Evolutionary conservation across 2,888 invertebrate species (phyloP), one percentile per base, ranked within the genome.

Genomic region (Leptopilina myrica): DNA sequence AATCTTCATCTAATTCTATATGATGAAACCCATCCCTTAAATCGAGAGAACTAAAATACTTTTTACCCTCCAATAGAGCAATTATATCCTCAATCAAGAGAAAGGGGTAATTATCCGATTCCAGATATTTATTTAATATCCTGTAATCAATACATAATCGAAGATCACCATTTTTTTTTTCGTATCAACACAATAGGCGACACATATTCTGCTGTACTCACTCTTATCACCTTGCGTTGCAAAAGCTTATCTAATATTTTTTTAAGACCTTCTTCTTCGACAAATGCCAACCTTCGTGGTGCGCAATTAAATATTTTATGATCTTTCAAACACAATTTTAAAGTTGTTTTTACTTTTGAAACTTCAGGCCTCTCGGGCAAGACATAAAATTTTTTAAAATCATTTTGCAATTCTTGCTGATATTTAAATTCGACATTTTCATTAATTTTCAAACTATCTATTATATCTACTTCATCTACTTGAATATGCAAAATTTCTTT

Each of bases 11-110:
- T 5, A 80, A 66, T 5, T 73, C 53, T 3, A 82, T 40, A 65
- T 80, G 82, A n/a, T 78, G 15, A 64, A 80, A 83, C 11, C 82
- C 83, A 49, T 81, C 82, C 64, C 79, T 83, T 11, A 82, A 77
- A n/a, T 83, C 79, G 3, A 81, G 67, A 7, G 75, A 12, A 11
- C 12, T 59, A 20, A 76, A 80, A 56, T 80, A 79, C 40, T 64
- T 77, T 49, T 80, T 79, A 5, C 77, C 76, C 20, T 76, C 14
- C 2, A 82, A 43, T 4, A 80, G 8, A 33, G 67, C 78, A 66
- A 82, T 80, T 67, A 79, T 80, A 62, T 81, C 82, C 8, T 82
- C 82, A 46, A 82, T 77, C 20, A 78, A n/a, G 6, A 78, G 80
- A 0, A 80, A 62, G 6, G 80, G 77, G 33, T 80, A 78, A 77